phyloP scores from a whole-genome alignment of 1,140 invertebrate species.

The Platorchestia sp. region DNA sequence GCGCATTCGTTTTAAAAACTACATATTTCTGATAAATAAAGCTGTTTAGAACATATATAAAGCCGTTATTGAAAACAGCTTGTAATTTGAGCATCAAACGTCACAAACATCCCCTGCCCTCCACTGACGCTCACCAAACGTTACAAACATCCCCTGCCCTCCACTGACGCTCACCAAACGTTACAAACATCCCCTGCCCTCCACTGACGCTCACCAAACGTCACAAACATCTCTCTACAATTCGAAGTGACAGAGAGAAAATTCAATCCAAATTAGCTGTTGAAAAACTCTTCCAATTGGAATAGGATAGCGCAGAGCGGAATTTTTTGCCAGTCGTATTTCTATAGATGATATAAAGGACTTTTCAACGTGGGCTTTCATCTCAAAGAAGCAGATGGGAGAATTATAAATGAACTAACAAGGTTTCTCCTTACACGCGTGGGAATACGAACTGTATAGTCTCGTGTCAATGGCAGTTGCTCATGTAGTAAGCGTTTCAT shows the following conservation, averaged over 20 bases:
- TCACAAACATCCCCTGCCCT: not conserved
- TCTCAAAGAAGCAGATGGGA: slow-evolving; percentile 19
- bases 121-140: not conserved
- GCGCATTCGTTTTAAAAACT: no score
- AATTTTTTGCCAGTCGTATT: slow-evolving; percentile 1
- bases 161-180: not conserved
- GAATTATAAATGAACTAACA: slow-evolving; percentile 43
- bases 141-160: not conserved
- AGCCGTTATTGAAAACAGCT: no score
- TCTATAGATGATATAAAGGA: slow-evolving; percentile 52
- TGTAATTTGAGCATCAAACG: not conserved
- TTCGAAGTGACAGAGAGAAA: not conserved
- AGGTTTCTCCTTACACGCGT: not conserved
- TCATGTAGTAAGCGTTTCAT: no score
- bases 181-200: not conserved
- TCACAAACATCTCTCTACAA: not conserved
- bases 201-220: not conserved
- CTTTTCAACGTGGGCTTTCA: not conserved
- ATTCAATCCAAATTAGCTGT: slow-evolving; percentile 14
- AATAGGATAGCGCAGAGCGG: not conserved
- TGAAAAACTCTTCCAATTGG: not conserved
- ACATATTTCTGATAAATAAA: no score
- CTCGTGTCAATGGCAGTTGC: not conserved
- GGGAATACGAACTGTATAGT: not conserved
- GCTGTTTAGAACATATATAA: no score